phyloP scores from a whole-genome alignment of 2,113 vertebrate species.

The Uria aalge region DNA sequence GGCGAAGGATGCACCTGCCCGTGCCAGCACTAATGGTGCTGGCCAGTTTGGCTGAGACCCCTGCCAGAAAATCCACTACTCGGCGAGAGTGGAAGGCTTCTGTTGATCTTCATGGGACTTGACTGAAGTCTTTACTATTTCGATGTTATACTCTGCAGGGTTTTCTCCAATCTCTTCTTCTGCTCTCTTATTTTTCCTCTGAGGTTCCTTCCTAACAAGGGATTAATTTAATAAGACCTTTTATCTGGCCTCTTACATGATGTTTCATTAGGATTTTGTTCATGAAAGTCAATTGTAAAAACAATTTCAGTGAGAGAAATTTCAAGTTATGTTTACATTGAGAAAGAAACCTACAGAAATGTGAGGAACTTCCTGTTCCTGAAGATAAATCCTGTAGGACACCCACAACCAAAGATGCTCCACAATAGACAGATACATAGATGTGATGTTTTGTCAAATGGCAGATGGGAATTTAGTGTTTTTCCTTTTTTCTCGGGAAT shows the following conservation, averaged over 20 bases:
- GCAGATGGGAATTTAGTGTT: not conserved
- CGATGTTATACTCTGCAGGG: not conserved
- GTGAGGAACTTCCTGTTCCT: not conserved
- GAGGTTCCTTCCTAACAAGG: not conserved
- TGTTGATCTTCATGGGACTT: not conserved
- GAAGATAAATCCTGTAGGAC: not conserved
- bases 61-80: not conserved
- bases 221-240: not conserved
- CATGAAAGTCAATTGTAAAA: not conserved
- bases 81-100: not conserved
- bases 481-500: not conserved
- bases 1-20: not conserved
- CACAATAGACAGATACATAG: too few relatives aligned
- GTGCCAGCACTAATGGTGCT: not conserved
- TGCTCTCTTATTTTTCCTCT: not conserved
- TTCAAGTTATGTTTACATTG: not conserved
- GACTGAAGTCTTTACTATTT: not conserved
- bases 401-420: not conserved
- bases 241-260: not conserved
- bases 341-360: not conserved
- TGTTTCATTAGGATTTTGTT: not conserved
- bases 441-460: not conserved
- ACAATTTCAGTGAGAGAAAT: not conserved
- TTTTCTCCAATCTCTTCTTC: not conserved
- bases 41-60: not conserved